These are phyloP conservation scores for Sthenelais limicola DNA, from an alignment of 2,888 invertebrate genomes.

Conservation along the genomic window DNA sequence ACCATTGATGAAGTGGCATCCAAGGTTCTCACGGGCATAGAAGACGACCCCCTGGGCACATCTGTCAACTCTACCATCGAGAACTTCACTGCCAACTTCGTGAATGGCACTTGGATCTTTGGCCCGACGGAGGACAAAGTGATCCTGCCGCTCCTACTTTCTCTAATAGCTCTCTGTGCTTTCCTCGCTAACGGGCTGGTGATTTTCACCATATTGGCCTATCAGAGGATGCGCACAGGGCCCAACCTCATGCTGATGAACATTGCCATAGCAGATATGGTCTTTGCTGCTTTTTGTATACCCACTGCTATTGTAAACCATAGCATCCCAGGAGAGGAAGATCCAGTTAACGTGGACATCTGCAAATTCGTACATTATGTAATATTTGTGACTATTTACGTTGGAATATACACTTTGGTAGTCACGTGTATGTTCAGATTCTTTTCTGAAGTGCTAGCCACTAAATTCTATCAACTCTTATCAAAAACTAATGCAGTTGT, in stretches of 20 bases:
- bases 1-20: not conserved
- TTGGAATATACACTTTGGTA: constrained; percentile 53
- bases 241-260: constrained; percentile 53
- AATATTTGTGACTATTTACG: constrained; percentile 54
- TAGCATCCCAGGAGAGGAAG: constrained; percentile 3
- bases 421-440: constrained; percentile 52
- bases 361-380: constrained; percentile 52
- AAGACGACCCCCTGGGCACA: constrained; percentile 12
- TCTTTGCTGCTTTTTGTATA: constrained; percentile 46
- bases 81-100: constrained; percentile 23
- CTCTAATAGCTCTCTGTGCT: constrained; percentile 45
- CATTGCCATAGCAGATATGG: constrained; percentile 48
- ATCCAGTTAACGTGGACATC: constrained; percentile 30
- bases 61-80: constrained; percentile 27
- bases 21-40: constrained; percentile 7
- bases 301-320: constrained; percentile 51
- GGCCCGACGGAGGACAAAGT: constrained; percentile 44
- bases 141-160: constrained; percentile 48
- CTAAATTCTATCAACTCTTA: constrained; percentile 33
- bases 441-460: constrained; percentile 41
- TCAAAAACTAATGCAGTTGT: constrained; percentile 48
- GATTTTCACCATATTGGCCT: constrained; percentile 43
- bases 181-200: constrained; percentile 48
- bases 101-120: constrained; percentile 48
- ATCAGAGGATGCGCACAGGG: constrained; percentile 48